Conservation (phyloP, 2,113 vertebrate genomes). For the Corydoras sp. region DNA sequence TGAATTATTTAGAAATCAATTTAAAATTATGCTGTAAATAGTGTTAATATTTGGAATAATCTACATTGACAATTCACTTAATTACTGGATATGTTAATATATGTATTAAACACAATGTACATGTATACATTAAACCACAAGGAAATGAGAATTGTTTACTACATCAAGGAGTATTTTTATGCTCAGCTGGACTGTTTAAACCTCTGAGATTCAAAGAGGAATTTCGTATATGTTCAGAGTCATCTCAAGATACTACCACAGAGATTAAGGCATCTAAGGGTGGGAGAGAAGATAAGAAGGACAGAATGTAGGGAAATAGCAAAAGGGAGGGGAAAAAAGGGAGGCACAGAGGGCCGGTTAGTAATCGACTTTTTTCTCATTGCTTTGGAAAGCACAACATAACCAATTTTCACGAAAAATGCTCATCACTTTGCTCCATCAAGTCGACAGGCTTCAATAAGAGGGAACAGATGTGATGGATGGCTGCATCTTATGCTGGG, state of each 20-base stretch:
- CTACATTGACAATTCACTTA: too few relatives aligned
- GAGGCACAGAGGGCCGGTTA: conserved; percentile 2
- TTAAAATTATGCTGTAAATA: too few relatives aligned
- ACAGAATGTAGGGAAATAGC: not conserved
- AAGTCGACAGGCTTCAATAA: conserved; percentile 29
- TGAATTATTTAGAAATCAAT: too few relatives aligned
- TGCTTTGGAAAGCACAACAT: conserved; percentile 13
- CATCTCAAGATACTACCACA: conserved; percentile 4
- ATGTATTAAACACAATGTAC: too few relatives aligned
- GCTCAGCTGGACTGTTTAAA: conserved; percentile 10
- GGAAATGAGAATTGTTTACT: too few relatives aligned
- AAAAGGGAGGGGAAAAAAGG: conserved; percentile 1
- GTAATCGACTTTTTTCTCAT: conserved; percentile 18
- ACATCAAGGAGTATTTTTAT: conserved; percentile 4
- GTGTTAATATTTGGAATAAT: too few relatives aligned
- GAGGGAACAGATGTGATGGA: conserved; percentile 36
- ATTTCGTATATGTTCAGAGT: not conserved
- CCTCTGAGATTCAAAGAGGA: not conserved
- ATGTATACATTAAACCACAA: too few relatives aligned
- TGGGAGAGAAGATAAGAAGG: not conserved
- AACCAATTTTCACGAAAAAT: conserved; percentile 33
- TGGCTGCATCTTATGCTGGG: conserved; percentile 26
- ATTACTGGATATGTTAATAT: too few relatives aligned
- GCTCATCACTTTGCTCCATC: conserved; percentile 28
- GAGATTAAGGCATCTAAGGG: conserved; percentile 20